A percentile compares a stretch with the other conserved stretches of the same genome.
These are phyloP conservation scores for Austrofundulus limnaeus DNA, from an alignment of 2,113 vertebrate genomes.

Conservation along the genomic window DNA sequence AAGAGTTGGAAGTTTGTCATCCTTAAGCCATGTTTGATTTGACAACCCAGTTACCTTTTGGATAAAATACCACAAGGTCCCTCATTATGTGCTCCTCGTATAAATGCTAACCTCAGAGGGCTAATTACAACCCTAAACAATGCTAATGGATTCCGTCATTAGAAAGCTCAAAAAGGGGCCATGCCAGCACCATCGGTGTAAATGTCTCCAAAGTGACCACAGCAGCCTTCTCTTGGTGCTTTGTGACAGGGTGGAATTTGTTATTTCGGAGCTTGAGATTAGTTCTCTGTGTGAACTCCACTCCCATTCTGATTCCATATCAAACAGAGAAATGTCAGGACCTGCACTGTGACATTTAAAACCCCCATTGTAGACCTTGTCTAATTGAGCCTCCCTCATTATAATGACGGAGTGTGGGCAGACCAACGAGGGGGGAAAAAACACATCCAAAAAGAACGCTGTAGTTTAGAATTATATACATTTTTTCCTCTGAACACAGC, in stretches of 20 bases:
- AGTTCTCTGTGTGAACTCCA: conserved; percentile 67
- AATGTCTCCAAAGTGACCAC: conserved; percentile 41
- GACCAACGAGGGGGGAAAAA: conserved; percentile 51
- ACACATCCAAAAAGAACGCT: conserved; percentile 63
- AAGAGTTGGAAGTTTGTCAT: conserved; percentile 23
- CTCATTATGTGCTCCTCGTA: conserved; percentile 25
- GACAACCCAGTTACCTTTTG: conserved; percentile 50
- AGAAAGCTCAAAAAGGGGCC: conserved; percentile 17
- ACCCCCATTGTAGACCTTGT: conserved; percentile 71
- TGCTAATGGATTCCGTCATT: conserved; percentile 61
- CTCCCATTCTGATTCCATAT: conserved; percentile 75
- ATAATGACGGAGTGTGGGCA: conserved; percentile 69
- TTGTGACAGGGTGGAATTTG: conserved; percentile 58
- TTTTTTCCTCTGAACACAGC: conserved; percentile 20
- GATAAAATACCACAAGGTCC: conserved; percentile 28
- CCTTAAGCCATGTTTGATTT: conserved; percentile 27
- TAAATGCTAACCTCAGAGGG: conserved; percentile 47
- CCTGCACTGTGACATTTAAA: conserved; percentile 78
- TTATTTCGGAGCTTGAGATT: conserved; percentile 68
- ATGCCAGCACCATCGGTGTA: conserved; percentile 3
- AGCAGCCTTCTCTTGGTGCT: conserved; percentile 32
- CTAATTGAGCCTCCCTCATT: conserved; percentile 78
- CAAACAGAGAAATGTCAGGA: conserved; percentile 80
- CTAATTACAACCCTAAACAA: conserved; percentile 64
- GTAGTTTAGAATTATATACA: conserved; percentile 61